A percentile compares a stretch with the other conserved stretches of the same genome.
phyloP scores from a whole-genome alignment of 2,113 vertebrate genomes.

The Tachuris rubrigastra region DNA sequence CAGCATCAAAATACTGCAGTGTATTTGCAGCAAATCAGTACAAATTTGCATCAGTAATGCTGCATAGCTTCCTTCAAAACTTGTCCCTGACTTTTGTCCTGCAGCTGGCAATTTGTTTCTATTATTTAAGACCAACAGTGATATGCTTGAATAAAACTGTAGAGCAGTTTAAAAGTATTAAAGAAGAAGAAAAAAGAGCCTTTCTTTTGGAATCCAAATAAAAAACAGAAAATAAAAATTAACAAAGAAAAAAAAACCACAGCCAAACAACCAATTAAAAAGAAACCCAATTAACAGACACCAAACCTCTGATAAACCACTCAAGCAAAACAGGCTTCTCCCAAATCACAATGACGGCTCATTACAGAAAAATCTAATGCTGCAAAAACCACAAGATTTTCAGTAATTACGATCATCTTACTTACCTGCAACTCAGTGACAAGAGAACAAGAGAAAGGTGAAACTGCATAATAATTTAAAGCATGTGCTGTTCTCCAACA shows the following conservation, averaged over 20 bases:
- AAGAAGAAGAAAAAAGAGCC: constrained; percentile 51
- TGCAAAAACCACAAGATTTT: background rate
- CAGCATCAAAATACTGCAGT: background rate
- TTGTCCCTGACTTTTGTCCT: background rate
- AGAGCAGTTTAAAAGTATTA: constrained; percentile 56
- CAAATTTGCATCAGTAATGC: background rate
- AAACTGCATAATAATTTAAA: background rate
- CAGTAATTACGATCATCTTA: background rate
- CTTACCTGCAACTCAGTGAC: background rate
- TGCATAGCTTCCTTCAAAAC: background rate
- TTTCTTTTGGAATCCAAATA: constrained; percentile 32
- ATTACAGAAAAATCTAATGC: constrained; percentile 56
- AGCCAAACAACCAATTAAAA: background rate
- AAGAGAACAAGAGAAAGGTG: constrained; percentile 2
- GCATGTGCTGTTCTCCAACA: background rate
- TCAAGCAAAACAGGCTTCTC: constrained; percentile 60
- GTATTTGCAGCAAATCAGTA: background rate
- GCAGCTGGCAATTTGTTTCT: constrained; percentile 23
- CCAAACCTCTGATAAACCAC: constrained; percentile 43
- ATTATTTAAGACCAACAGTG: constrained; percentile 33
- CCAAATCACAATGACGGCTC: constrained; percentile 54
- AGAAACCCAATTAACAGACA: constrained; percentile 47
- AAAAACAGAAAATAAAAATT: constrained; percentile 34
- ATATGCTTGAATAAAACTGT: constrained; percentile 32
- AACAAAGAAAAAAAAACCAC: background rate